Evolutionary conservation across 2,113 vertebrate genomes (phyloP).

Genomic region (Lethenteron reissneri): DNA sequence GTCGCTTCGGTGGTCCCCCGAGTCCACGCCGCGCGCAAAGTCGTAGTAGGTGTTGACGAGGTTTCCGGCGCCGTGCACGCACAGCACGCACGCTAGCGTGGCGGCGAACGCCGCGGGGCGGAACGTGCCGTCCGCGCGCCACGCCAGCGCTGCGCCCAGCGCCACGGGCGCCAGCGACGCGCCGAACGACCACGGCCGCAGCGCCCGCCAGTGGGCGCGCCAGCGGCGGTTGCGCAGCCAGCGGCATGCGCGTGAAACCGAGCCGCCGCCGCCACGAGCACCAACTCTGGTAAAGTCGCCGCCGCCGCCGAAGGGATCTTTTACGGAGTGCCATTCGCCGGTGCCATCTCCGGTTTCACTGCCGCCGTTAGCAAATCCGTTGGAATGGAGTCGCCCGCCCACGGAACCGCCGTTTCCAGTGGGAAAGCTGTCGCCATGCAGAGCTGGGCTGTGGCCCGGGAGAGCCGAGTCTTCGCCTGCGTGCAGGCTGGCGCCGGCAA

Average conservation of each 20-base stretch:
- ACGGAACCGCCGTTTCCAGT: too few species aligned
- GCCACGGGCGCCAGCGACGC: conserved; percentile 76
- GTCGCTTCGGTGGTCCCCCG: conserved; percentile 70
- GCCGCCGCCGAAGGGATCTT: too few species aligned
- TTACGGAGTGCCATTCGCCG: too few species aligned
- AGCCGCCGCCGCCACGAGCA: background rate
- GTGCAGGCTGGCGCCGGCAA: too few species aligned
- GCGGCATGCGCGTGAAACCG: background rate
- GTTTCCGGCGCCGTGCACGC: conserved; percentile 82
- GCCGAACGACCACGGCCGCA: conserved; percentile 90
- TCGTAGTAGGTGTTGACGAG: conserved; percentile 97
- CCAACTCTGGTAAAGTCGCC: too few species aligned
- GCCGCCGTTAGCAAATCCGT: too few species aligned
- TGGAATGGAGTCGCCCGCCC: too few species aligned
- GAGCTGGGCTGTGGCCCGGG: too few species aligned
- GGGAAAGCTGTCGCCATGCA: too few species aligned
- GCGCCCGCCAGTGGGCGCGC: conserved; percentile 53
- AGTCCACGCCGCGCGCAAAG: conserved; percentile 86
- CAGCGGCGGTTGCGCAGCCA: background rate
- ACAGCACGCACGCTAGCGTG: conserved; percentile 37
- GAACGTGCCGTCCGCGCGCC: conserved; percentile 40
- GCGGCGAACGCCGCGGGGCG: background rate
- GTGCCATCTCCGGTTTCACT: too few species aligned
- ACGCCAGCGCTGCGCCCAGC: conserved; percentile 67
- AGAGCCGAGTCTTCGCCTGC: too few species aligned